Base-by-base conservation (phyloP, 2,113 vertebrate species). In the Trachemys scripta region DNA sequence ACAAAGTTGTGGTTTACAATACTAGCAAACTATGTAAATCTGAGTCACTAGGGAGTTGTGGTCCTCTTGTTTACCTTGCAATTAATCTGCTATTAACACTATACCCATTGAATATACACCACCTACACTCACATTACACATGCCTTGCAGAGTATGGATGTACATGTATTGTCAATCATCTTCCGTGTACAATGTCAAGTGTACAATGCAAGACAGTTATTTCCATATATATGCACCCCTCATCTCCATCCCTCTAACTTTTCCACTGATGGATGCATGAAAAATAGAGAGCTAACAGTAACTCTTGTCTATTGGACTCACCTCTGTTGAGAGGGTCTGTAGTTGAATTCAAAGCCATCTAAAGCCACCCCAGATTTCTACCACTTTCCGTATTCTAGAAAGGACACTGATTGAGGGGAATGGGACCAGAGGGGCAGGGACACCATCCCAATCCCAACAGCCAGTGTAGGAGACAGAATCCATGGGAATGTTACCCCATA, bases 101-200 rank as follows among this genome's bases (percentile, higher is more conserved):
- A 0, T 24, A 84, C 54, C 5, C 51, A 0, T 54, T 2, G 0
- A 0, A 1, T 0, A 2, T 17, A 51, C 17, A 22, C 27, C 29
- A 72, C 27, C 8, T 82, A 57, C 2, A 0, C 1, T 89, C 10
- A 38, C 10, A 82, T 76, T 27, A 62, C 22, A 4, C 0, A 0
- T 14, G 35, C 31, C 29, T 86, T 45, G 51, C 14, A 81, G 62
- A 42, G 31, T 10, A 35, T 8, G 51, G 56, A 10, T 1, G 0
- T 14, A 42, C 42, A 19, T 0, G 0, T 19, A 8, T 11, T 3
- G 16, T 10, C 0, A 6, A 91, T 50, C 24, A 50, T 1, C 82
- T 25, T 27, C 78, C 82, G 45, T 45, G 45, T 45, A 62, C n/a
- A 47, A 47, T 72, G 65, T n/a, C 79, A 57, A 57, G 31, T 72